A percentile compares a stretch with the other conserved stretches of the same genome.
phyloP scores from a whole-genome alignment of 35 echinoderm and acorn worm species.

The Chiridota heheva region DNA sequence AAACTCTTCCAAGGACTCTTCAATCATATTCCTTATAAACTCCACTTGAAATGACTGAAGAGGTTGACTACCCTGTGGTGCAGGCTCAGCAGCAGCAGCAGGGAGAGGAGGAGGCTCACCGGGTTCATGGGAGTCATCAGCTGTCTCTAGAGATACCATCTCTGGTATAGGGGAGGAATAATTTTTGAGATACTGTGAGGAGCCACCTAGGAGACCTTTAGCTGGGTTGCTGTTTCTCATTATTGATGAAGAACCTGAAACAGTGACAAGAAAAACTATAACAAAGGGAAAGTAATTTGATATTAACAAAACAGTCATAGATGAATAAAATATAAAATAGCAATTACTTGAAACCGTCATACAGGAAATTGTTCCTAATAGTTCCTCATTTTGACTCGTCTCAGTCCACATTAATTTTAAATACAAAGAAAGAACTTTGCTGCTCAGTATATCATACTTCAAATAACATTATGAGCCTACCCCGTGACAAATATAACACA shows the following conservation, averaged over 20 bases:
- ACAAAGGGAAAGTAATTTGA: background rate
- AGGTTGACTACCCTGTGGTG: constrained; percentile 14
- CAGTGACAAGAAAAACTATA: background rate
- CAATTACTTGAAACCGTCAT: background rate
- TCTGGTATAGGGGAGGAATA: background rate
- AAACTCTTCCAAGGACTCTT: constrained; percentile 86
- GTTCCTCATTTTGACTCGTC: background rate
- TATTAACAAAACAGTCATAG: background rate
- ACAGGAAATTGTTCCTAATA: background rate
- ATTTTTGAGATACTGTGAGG: background rate
- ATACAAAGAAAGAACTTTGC: background rate
- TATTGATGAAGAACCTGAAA: background rate
- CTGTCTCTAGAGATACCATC: background rate
- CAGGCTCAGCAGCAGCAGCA: background rate
- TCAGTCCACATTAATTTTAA: constrained; percentile 7
- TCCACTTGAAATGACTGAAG: constrained; percentile 90
- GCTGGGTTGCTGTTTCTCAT: background rate
- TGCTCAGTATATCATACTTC: background rate
- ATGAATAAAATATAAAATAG: background rate
- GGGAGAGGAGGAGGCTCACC: background rate
- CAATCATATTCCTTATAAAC: constrained; percentile 95
- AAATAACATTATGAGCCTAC: no score
- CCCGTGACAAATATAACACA: no score
- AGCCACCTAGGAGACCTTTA: constrained; percentile 29
- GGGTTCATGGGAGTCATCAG: background rate